phyloP scores from a whole-genome alignment of 2,797 vertebrate genomes.

The Dermochelys coriacea region DNA sequence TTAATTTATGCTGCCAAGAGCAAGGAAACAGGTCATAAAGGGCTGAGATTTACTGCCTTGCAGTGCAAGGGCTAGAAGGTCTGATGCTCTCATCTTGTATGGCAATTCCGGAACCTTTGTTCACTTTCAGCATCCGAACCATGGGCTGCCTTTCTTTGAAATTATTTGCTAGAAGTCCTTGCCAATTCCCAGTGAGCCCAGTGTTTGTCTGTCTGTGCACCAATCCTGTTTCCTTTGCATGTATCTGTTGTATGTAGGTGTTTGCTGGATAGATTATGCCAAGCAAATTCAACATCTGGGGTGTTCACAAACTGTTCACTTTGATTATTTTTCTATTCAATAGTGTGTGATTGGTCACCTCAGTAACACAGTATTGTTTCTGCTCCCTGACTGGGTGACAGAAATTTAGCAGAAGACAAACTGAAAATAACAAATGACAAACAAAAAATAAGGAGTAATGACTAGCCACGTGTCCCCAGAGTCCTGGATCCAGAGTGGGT shows the following conservation, averaged over 20 bases:
- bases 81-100: not conserved
- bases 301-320: no score
- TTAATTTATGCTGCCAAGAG: accelerated
- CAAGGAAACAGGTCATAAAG: no score
- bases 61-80: not conserved
- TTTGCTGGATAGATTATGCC: no score
- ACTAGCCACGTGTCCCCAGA: not conserved
- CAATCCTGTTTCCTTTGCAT: not conserved
- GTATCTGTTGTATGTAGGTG: no score
- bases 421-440: no score
- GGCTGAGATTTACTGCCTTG: no score
- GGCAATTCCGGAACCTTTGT: not conserved
- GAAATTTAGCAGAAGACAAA: no score
- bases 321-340: no score
- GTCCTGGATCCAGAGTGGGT: not conserved
- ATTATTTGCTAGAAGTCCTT: not conserved
- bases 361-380: no score
- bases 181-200: not conserved
- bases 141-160: not conserved
- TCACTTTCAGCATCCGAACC: not conserved
- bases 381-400: no score
- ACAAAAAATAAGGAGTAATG: not conserved
- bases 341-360: no score
- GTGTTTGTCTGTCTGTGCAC: not conserved
- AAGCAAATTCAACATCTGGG: no score